Conservation (phyloP, 2,797 vertebrate genomes). For the Leptatherina wallacei region DNA sequence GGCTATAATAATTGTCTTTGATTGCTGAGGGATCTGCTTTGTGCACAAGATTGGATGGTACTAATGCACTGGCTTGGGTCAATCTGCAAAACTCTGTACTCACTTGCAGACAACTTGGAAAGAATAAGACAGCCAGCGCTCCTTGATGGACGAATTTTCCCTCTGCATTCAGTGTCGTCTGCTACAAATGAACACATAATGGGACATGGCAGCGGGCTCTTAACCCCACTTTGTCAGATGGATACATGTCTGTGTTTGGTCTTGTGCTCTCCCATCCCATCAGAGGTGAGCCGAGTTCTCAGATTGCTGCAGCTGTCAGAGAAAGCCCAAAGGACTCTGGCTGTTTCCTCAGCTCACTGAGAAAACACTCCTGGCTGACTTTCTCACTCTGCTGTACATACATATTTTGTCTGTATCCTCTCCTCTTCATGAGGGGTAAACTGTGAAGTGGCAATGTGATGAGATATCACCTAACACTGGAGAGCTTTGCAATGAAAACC, state of each 20-base stretch:
- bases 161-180: constrained; percentile 44
- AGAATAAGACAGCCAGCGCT: constrained; percentile 5
- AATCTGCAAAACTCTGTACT: constrained; percentile 22
- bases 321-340: constrained; percentile 47
- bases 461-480: constrained; percentile 19
- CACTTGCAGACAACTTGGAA: background rate
- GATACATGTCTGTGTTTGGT: constrained; percentile 58
- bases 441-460: constrained; percentile 36
- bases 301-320: constrained; percentile 70
- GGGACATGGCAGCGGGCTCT: constrained; percentile 66
- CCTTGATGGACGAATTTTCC: constrained; percentile 33
- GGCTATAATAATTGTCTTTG: constrained; percentile 64
- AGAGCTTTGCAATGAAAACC: constrained; percentile 35
- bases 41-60: constrained; percentile 30
- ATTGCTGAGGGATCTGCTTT: constrained; percentile 64
- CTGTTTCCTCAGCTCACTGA: constrained; percentile 46
- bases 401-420: constrained; percentile 18
- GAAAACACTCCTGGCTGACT: constrained; percentile 40
- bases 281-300: constrained; percentile 60
- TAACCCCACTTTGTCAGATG: constrained; percentile 69
- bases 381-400: constrained; percentile 15
- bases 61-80: constrained; percentile 31
- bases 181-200: constrained; percentile 62
- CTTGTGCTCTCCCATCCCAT: constrained; percentile 32
- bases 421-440: constrained; percentile 5